Conservation (phyloP, 2,797 vertebrate genomes). For the Vespertilio murinus region DNA sequence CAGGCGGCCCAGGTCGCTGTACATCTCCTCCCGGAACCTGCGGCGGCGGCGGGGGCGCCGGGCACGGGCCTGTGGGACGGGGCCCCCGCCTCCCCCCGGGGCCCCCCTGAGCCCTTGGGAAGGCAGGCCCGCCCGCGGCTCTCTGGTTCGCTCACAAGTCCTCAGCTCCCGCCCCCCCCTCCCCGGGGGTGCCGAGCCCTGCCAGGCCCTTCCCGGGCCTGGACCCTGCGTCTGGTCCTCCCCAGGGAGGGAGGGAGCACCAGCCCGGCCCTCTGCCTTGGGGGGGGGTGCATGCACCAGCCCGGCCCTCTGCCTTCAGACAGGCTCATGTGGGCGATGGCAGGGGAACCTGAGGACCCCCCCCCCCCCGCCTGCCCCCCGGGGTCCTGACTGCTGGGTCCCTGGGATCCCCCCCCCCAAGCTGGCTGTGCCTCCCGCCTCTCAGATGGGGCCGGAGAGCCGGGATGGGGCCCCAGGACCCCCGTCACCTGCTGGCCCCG, state of each 20-base stretch:
- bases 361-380: not conserved
- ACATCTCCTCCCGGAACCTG: conserved; percentile 34
- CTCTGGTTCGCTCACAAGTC: not conserved
- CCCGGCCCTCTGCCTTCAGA: not conserved
- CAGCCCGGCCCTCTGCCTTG: not conserved
- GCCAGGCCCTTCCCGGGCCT: not conserved
- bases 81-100: not conserved
- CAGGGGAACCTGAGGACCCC: not conserved
- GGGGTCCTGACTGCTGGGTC: not conserved
- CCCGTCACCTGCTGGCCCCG: too few species aligned
- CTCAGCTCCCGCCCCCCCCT: not conserved
- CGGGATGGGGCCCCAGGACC: conserved; percentile 25
- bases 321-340: not conserved
- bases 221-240: not conserved
- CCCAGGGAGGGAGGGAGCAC: too few species aligned
- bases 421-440: not conserved
- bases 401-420: not conserved
- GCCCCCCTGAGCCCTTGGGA: not conserved
- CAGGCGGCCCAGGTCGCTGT: not conserved
- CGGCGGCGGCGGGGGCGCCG: fast-evolving
- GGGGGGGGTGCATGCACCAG: fast-evolving
- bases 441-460: not conserved
- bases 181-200: not conserved
- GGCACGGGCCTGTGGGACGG: not conserved
- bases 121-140: not conserved